Conservation (phyloP, 2,888 invertebrate species). For the Nezara viridula region DNA sequence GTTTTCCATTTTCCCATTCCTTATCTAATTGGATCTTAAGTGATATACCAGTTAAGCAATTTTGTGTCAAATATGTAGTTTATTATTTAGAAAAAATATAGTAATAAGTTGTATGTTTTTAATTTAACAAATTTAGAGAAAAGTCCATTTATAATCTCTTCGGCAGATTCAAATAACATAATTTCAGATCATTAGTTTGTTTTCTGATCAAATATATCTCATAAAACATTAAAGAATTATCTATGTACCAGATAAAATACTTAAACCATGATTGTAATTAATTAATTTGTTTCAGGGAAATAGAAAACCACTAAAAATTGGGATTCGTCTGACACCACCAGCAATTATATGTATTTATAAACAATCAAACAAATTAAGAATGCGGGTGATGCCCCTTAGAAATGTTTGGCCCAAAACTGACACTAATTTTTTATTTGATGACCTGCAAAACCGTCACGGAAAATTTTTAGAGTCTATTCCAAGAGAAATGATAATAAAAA, state of each 20-base stretch:
- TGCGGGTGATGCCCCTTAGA: slow-evolving; percentile 62
- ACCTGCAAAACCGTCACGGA: slow-evolving; percentile 60
- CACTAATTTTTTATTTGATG: slow-evolving; percentile 62
- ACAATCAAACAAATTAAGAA: slow-evolving; percentile 59
- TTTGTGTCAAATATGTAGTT: too few relatives aligned
- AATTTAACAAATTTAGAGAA: too few relatives aligned
- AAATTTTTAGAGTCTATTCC: slow-evolving; percentile 59
- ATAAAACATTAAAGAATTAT: too few relatives aligned
- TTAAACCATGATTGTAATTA: background rate
- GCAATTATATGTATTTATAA: slow-evolving; percentile 61
- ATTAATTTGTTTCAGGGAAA: slow-evolving; percentile 54
- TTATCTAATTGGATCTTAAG: too few relatives aligned
- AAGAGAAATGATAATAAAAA: slow-evolving; percentile 59
- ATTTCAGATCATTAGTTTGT: too few relatives aligned
- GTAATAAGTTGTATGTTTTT: too few relatives aligned
- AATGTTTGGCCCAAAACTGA: slow-evolving; percentile 60
- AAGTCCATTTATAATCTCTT: too few relatives aligned
- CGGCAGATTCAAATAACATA: too few relatives aligned
- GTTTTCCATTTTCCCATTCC: too few relatives aligned
- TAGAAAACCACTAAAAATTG: slow-evolving; percentile 60
- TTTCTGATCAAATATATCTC: too few relatives aligned
- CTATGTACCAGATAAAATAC: background rate
- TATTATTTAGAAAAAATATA: too few relatives aligned
- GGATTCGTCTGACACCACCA: slow-evolving; percentile 59
- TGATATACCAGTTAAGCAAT: too few relatives aligned